A percentile compares a stretch with the other conserved stretches of the same genome.
Conservation (phyloP, 2,797 vertebrate genomes). For the Serranus cabrilla region DNA sequence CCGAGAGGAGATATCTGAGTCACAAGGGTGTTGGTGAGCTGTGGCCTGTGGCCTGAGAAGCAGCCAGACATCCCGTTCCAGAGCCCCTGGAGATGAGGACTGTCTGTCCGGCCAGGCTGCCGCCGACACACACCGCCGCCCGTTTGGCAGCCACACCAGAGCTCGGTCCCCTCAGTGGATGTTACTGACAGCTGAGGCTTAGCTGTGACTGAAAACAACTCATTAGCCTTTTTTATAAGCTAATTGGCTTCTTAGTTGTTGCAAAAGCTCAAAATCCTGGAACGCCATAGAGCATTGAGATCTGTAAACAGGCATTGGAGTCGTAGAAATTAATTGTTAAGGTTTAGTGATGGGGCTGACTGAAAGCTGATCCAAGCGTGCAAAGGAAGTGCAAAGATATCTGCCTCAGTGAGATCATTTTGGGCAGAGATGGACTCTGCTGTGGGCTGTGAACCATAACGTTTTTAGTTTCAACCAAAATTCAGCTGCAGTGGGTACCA, state of each 20-base stretch:
- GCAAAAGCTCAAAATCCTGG: conserved; percentile 9
- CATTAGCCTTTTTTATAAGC: conserved; percentile 36
- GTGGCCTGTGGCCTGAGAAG: conserved; percentile 37
- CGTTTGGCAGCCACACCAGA: conserved; percentile 23
- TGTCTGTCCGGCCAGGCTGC: conserved; percentile 19
- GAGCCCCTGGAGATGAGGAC: conserved; percentile 27
- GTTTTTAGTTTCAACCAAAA: conserved; percentile 46
- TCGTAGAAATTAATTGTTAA: conserved; percentile 19
- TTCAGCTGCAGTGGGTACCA: conserved; percentile 27
- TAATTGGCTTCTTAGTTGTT: conserved; percentile 18
- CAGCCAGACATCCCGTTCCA: conserved; percentile 12
- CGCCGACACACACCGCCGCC: conserved; percentile 13
- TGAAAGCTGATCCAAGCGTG: conserved; percentile 12
- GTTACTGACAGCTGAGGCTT: conserved; percentile 51
- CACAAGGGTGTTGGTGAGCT: conserved; percentile 25
- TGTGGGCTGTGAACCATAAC: conserved; percentile 33
- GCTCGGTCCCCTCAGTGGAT: conserved; percentile 1
- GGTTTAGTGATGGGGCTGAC: conserved; percentile 9
- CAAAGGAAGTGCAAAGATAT: conserved; percentile 15
- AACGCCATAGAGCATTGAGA: neutral
- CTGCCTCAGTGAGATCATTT: conserved; percentile 33
- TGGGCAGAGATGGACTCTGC: conserved; percentile 12
- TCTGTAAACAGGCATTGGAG: conserved; percentile 16
- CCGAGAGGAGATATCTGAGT: conserved; percentile 39
- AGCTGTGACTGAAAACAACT: conserved; percentile 33